phyloP scores from a whole-genome alignment of 2,797 vertebrate species.

The Morus bassanus region DNA sequence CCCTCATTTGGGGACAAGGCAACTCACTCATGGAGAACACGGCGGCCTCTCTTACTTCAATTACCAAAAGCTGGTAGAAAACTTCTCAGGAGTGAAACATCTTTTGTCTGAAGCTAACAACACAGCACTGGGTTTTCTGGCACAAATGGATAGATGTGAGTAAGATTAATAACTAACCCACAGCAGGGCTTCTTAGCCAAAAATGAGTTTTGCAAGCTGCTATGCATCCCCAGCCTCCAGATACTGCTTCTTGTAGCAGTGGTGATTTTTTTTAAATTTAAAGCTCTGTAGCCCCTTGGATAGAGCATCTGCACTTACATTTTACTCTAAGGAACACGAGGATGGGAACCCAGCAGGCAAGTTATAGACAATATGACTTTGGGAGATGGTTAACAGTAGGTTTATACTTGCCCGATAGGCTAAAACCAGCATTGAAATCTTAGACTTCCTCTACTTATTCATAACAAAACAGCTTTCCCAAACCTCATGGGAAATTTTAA shows the following conservation, averaged over 20 bases:
- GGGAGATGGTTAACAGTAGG: background rate
- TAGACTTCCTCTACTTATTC: background rate
- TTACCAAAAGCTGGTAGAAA: background rate
- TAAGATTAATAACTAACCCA: background rate
- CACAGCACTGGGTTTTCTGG: background rate
- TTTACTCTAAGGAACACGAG: background rate
- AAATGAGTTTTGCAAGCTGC: background rate
- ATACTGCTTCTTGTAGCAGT: background rate
- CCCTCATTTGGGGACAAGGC: background rate
- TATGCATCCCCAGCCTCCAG: background rate
- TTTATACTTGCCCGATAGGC: background rate
- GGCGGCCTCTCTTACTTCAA: background rate
- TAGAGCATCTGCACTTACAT: background rate
- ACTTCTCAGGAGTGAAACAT: background rate
- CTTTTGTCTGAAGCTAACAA: background rate
- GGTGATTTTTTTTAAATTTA: background rate
- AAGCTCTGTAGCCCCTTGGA: background rate
- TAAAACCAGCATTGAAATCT: background rate
- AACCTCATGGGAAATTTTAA: background rate
- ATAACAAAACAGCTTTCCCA: background rate
- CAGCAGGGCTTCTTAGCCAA: background rate
- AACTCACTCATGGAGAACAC: background rate
- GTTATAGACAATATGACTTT: background rate
- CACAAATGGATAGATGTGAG: background rate
- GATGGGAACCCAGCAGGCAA: background rate